Evolutionary conservation across 1,140 invertebrate species (phyloP), one percentile per base, ranked within the genome.

Genomic region (Drosophila orena): DNA sequence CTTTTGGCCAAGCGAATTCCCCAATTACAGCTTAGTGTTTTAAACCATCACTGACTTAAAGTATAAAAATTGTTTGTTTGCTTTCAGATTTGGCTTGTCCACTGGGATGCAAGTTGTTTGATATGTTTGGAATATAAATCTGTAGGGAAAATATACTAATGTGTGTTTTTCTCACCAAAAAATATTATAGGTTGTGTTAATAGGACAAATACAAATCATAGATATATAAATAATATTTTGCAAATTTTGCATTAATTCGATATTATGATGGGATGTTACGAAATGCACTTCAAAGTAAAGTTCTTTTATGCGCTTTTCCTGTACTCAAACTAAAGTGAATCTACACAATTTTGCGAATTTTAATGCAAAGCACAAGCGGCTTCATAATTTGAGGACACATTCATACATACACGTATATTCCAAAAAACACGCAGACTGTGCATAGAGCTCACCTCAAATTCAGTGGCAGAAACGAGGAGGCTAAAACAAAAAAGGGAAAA

Each of bases 1-100:
- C 22, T 65, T 54, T 61, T 15, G 71, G 55, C 59, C 46, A 12
- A 34, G 59, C 44, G 40, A 58, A 81, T 76, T 81, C 77, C 77
- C 78, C 43, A 76, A 71, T 68, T 66, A 76, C 71, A 79, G 77
- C 75, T 79, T 65, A 75, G 65, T 71, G 77, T 56, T 57, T 66
- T 79, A 70, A 61, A 58, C 42, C 22, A 44, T 40, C 44, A 55
- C 42, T 34, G 40, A 57, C 75, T 73, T 79, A 40, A 77, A 66
- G 60, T 55, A 37, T 57, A 40, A 43, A 57, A 58, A 58, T 49
- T 17, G 66, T 66, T 57, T 61, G 37, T 54, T 56, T 27, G 20
- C 12, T 12, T n/a, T 27, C 14, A 20, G 37, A 57, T 30, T 12
- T 44, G 20, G 14, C 7, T 35, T 43, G n/a, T 50, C 27, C 47